Evolutionary conservation across 1,140 invertebrate genomes (phyloP).

Genomic region (Psix sp.): DNA sequence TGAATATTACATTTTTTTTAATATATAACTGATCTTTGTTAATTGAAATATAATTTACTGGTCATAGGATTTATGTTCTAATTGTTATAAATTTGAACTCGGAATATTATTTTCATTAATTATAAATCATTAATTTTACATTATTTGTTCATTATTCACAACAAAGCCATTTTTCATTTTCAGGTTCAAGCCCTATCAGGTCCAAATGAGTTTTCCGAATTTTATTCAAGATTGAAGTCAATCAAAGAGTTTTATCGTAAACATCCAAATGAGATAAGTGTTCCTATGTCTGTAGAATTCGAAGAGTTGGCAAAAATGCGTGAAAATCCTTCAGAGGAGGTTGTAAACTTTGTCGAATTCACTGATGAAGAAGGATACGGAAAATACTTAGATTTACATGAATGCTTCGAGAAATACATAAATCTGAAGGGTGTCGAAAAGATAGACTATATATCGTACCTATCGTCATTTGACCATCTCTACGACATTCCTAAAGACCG

Average conservation of each 20-base stretch:
- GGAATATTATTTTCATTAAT: no score
- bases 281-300: conserved; percentile 98
- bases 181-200: conserved; percentile 89
- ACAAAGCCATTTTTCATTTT: conserved; percentile 1
- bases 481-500: conserved; percentile 97
- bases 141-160: no score
- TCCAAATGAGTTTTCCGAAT: conserved; percentile 98
- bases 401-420: conserved; percentile 96
- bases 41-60: no score
- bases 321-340: conserved; percentile 91
- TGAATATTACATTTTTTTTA: no score
- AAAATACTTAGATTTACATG: conserved; percentile 98
- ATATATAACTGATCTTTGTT: no score
- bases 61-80: no score
- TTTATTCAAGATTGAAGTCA: conserved; percentile 93
- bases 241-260: conserved; percentile 98
- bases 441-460: conserved; percentile 97
- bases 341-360: conserved; percentile 92
- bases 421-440: conserved; percentile 98
- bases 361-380: conserved; percentile 99
- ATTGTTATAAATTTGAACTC: no score
- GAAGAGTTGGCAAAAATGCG: conserved; percentile 94
- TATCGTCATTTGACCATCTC: conserved; percentile 95
- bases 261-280: conserved; percentile 96
- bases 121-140: no score